Evolutionary conservation across 2,113 vertebrate species (phyloP).

Genomic region (Halichoerus grypus): DNA sequence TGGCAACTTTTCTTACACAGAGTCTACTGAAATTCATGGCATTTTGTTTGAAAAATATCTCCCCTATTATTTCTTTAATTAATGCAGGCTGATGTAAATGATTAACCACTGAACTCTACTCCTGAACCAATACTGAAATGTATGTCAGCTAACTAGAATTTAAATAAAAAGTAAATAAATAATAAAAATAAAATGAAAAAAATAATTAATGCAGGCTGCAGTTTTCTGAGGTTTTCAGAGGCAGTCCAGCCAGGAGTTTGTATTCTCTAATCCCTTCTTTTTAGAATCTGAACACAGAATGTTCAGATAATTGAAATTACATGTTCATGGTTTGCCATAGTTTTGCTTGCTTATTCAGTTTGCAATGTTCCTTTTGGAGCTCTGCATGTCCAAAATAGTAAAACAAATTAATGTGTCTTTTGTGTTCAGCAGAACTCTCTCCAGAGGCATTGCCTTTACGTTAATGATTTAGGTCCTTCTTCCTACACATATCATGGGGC

Average conservation of each 20-base stretch:
- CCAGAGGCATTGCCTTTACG: not conserved
- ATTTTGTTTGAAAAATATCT: not conserved
- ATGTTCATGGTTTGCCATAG: rapidly evolving
- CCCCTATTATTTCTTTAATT: not conserved
- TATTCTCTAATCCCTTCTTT: conserved; percentile 9
- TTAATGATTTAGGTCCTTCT: not conserved
- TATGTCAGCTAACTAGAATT: not conserved
- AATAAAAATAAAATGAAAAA: not conserved
- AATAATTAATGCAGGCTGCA: not conserved
- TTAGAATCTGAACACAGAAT: not conserved
- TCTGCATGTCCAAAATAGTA: not conserved
- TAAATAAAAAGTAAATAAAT: not conserved
- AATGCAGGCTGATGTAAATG: not conserved
- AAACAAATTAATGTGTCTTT: not conserved
- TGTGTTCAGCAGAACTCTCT: not conserved
- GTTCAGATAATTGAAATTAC: not conserved
- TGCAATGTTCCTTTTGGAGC: not conserved
- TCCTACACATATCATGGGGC: not conserved
- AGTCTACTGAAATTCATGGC: not conserved
- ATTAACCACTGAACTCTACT: not conserved
- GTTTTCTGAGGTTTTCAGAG: not conserved
- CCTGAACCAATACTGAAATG: not conserved
- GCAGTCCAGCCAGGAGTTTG: not conserved
- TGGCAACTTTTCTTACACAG: not conserved
- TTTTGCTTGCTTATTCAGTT: not conserved